Base-by-base conservation (phyloP, 2,888 invertebrate genomes). In the Girardia tigrina region DNA sequence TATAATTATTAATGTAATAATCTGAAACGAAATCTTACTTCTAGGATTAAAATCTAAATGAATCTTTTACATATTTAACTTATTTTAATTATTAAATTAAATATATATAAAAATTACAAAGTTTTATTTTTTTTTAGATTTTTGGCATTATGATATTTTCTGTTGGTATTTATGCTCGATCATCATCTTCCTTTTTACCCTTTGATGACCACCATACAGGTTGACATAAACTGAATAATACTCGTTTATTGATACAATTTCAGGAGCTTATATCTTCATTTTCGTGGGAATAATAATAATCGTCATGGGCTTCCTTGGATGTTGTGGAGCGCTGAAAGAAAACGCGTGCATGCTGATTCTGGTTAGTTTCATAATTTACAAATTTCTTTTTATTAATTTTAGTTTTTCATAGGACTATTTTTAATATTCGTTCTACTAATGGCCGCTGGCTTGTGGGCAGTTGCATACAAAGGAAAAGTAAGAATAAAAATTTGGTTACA, bases 351-450 rank as follows among this genome's bases (percentile, higher is more conserved):
- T 90, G 85, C 87, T 92, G 70, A 87, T 89, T 78, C 86, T 88
- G 82, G 90, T 90, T 85, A 56, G 23, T 56, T 56, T 16, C n/a
- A 12, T 8, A 4, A 56, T 56, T 16, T 88, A 88, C 85, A 76
- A 14, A n/a, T 4, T 4, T 4, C 16, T 26, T 16, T 4, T 16
- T 71, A 20, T 56, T n/a, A 56, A 4, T 56, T 16, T n/a, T 84
- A 90, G 89, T 91, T 90, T 85, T 90, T 91, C 85, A 88, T 89
- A 80, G 87, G 89, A 78, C 86, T 91, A 77, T 85, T 91, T 80
- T 86, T 91, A 77, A 89, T 90, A 77, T 88, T 91, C 82, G 89
- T 89, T 76, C 89, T 89, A 20, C 89, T 91, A 85, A 87, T 91
- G 71, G 89, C 90, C 1, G 89, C 89, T 75, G 90, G 89, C 71